These are phyloP conservation scores for Drosophila ambigua DNA, from an alignment of 1,140 invertebrate species.

Conservation along the genomic window DNA sequence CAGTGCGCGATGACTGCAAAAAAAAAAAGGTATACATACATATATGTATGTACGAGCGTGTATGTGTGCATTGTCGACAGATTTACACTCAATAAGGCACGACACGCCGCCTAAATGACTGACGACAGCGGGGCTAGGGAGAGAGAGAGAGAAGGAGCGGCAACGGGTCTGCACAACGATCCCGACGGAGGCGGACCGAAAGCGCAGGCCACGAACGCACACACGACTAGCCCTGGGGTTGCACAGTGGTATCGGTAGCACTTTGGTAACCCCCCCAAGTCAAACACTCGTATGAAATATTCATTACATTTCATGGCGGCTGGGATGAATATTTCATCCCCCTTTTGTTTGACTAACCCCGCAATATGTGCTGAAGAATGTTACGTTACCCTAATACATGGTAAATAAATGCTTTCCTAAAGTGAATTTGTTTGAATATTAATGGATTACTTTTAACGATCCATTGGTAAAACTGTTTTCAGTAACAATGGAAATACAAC, in stretches of 20 bases:
- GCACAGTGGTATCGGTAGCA: constrained; percentile 45
- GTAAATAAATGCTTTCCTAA: constrained; percentile 42
- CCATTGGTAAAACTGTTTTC: constrained; percentile 1
- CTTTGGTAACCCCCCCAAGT: constrained; percentile 28
- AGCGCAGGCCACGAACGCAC: constrained; percentile 26
- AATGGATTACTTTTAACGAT: constrained; percentile 36
- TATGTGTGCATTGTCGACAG: constrained; percentile 74
- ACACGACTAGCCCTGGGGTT: constrained; percentile 32
- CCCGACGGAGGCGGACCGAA: constrained; percentile 33
- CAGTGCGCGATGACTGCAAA: background rate
- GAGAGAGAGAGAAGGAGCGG: constrained; percentile 2
- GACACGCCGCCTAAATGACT: constrained; percentile 81
- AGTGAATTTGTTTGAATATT: constrained; percentile 34
- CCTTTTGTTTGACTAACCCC: constrained; percentile 23
- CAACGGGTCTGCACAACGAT: constrained; percentile 16
- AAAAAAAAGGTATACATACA: constrained; percentile 42
- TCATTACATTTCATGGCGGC: constrained; percentile 30
- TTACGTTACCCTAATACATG: constrained; percentile 35
- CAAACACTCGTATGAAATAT: constrained; percentile 47
- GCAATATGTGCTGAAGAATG: constrained; percentile 39
- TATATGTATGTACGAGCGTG: constrained; percentile 12
- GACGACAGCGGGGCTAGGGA: constrained; percentile 57
- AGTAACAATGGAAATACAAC: no score
- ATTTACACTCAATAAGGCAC: constrained; percentile 82
- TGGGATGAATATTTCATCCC: constrained; percentile 21